phyloP scores from a whole-genome alignment of 2,113 vertebrate species.

The Neoarius graeffei region DNA sequence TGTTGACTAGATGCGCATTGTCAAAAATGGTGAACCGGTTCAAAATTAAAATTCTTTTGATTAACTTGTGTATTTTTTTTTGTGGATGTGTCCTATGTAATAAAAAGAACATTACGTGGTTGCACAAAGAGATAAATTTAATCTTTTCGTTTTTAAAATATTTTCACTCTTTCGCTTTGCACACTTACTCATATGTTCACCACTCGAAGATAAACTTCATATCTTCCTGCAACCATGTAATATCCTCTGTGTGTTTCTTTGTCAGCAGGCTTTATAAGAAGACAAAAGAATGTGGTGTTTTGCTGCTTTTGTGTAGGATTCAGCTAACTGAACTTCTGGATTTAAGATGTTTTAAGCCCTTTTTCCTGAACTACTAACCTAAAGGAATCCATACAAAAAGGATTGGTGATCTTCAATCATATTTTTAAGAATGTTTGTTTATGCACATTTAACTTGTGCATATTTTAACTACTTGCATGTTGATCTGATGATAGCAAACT shows the following conservation, averaged over 20 bases:
- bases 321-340: not conserved
- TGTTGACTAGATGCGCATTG: too few species aligned
- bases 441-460: not conserved
- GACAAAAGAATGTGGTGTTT: not conserved
- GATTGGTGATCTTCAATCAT: not conserved
- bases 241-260: not conserved
- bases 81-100: too few species aligned
- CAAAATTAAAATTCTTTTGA: too few species aligned
- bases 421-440: not conserved
- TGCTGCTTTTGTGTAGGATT: not conserved
- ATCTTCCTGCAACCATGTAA: too few species aligned
- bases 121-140: too few species aligned
- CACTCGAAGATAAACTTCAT: too few species aligned
- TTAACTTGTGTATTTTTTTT: too few species aligned
- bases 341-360: not conserved
- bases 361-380: not conserved
- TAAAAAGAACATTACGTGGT: too few species aligned
- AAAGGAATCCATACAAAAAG: not conserved
- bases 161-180: too few species aligned
- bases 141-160: too few species aligned
- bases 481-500: not conserved
- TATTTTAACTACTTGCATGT: not conserved
- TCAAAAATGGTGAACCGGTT: too few species aligned
- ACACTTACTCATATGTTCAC: too few species aligned
- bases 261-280: not conserved